Conservation (phyloP, 2,888 invertebrate species). For the Phaedon cochleariae region DNA sequence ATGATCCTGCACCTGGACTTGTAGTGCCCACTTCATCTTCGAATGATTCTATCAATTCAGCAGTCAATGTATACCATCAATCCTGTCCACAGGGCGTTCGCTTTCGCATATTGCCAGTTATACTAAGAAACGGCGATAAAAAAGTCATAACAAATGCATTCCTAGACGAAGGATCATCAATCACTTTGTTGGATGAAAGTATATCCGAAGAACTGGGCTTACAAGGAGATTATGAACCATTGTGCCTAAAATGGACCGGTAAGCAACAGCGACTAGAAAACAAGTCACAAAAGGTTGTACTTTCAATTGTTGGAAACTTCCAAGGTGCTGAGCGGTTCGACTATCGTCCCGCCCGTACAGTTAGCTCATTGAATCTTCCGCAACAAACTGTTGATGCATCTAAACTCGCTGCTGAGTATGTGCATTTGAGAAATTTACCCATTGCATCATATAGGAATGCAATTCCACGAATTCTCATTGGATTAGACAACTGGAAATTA, state of each 20-base stretch:
- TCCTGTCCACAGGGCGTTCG: background rate
- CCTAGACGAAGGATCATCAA: slow-evolving; percentile 12
- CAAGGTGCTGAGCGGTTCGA: background rate
- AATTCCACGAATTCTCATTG: slow-evolving; percentile 18
- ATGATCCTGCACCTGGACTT: background rate
- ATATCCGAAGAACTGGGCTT: background rate
- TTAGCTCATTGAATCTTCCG: background rate
- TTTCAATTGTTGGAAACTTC: slow-evolving; percentile 2
- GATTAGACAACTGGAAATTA: slow-evolving; percentile 22
- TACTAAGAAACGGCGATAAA: slow-evolving; percentile 7
- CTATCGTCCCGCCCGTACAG: slow-evolving; percentile 1
- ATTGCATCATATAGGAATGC: slow-evolving; percentile 12
- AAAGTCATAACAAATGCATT: slow-evolving; percentile 13
- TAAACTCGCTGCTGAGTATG: background rate
- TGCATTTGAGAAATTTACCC: slow-evolving; percentile 7
- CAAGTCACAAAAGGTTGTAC: background rate
- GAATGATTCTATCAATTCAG: background rate
- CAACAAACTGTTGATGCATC: background rate
- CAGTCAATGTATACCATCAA: background rate
- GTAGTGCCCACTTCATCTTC: background rate
- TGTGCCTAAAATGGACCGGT: slow-evolving; percentile 14
- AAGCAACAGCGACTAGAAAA: background rate
- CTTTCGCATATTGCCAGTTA: slow-evolving; percentile 17
- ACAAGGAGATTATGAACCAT: background rate
- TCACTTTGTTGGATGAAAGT: slow-evolving; percentile 8